phyloP scores from a whole-genome alignment of 2,888 invertebrate species.

The Ophion ellenae region DNA sequence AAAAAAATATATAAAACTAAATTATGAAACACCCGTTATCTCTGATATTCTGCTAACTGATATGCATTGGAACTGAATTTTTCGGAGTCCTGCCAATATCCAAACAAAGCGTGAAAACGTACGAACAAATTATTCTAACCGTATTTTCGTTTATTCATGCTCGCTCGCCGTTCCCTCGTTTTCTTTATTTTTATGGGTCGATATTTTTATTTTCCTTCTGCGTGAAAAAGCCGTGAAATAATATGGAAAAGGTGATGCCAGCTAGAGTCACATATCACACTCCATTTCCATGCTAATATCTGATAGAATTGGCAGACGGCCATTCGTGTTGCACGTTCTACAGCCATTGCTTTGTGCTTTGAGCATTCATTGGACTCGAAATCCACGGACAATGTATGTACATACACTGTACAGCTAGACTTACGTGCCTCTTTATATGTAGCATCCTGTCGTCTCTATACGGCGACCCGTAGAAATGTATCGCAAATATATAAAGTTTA shows the following conservation, averaged over 20 bases:
- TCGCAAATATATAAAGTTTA: conserved; percentile 40
- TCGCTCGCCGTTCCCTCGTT: neutral
- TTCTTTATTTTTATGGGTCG: conserved; percentile 10
- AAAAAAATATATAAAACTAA: too few relatives aligned
- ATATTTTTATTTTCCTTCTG: conserved; percentile 6
- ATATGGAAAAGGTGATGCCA: conserved; percentile 35
- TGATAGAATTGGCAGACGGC: conserved; percentile 80
- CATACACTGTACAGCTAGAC: conserved; percentile 7
- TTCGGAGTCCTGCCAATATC: conserved; percentile 1
- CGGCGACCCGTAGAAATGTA: conserved; percentile 15
- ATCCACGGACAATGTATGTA: conserved; percentile 14
- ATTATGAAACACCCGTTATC: neutral
- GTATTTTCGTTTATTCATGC: neutral
- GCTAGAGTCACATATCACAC: conserved; percentile 78
- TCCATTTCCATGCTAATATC: conserved; percentile 81
- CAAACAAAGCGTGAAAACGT: neutral
- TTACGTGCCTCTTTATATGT: conserved; percentile 1
- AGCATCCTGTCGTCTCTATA: conserved; percentile 16
- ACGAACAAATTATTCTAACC: neutral
- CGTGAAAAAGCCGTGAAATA: conserved; percentile 11
- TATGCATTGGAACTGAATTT: conserved; percentile 16
- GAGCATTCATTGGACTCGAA: conserved; percentile 55
- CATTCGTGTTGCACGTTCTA: conserved; percentile 68
- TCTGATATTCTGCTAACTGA: neutral
- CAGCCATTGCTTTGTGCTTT: conserved; percentile 60